These are phyloP conservation scores for Apamea monoglypha DNA, from an alignment of 2,888 invertebrate genomes.

Conservation along the genomic window DNA sequence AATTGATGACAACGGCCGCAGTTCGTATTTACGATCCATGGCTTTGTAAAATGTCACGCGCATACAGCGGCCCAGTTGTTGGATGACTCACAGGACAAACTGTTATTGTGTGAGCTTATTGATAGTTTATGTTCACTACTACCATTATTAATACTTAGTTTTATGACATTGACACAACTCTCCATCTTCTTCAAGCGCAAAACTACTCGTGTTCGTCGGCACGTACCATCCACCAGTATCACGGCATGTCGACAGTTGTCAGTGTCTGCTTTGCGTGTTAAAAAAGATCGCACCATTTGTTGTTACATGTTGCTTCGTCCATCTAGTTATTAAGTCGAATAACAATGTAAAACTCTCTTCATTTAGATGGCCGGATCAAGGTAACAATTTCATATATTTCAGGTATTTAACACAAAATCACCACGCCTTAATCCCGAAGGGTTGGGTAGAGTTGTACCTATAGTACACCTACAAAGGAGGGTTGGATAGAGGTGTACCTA, in stretches of 20 bases:
- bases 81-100: conserved; percentile 39
- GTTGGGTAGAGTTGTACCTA: neutral
- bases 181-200: conserved; percentile 15
- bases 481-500: neutral
- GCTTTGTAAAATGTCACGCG: conserved; percentile 40
- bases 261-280: conserved; percentile 45
- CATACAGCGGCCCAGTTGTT: conserved; percentile 29
- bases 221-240: conserved; percentile 16
- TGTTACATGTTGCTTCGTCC: conserved; percentile 26
- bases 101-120: conserved; percentile 33
- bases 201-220: neutral
- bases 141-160: neutral
- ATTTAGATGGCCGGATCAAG: conserved; percentile 7
- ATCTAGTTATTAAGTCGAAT: conserved; percentile 14
- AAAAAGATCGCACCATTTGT: neutral
- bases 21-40: conserved; percentile 21
- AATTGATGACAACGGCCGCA: conserved; percentile 16
- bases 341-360: neutral
- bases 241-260: conserved; percentile 22
- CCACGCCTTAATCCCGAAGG: too few relatives aligned
- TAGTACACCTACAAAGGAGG: neutral
- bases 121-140: conserved; percentile 16
- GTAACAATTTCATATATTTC: conserved; percentile 25
- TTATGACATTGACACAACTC: neutral
- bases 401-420: neutral